phyloP scores from a whole-genome alignment of 2,888 invertebrate genomes.

The Chymomyza procnemis region DNA sequence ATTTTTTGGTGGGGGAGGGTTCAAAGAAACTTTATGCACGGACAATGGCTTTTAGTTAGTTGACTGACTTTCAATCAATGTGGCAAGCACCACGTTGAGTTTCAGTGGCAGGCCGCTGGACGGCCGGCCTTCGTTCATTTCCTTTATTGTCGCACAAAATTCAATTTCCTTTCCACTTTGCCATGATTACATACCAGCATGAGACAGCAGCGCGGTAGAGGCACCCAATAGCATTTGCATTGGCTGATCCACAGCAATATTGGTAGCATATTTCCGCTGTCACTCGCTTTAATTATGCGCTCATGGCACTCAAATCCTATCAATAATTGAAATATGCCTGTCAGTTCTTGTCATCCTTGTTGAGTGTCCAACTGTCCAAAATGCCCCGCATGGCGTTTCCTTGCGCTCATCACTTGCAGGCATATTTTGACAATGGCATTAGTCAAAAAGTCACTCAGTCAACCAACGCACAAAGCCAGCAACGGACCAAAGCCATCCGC shows the following conservation, averaged over 20 bases:
- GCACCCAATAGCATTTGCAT: neutral
- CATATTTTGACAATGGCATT: conserved; percentile 70
- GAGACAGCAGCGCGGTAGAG: conserved; percentile 28
- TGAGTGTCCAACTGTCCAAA: conserved; percentile 34
- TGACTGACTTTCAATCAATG: neutral
- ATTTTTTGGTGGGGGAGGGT: neutral
- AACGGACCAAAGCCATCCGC: neutral
- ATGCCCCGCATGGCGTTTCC: neutral
- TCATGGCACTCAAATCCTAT: conserved; percentile 37
- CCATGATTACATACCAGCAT: conserved; percentile 53
- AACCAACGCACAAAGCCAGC: neutral
- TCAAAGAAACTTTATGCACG: neutral
- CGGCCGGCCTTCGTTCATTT: neutral
- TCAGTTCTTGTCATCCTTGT: conserved; percentile 21
- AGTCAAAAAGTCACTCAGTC: conserved; percentile 40
- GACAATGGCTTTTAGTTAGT: neutral
- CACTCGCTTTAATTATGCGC: conserved; percentile 63
- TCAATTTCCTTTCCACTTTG: conserved; percentile 60
- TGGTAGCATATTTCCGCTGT: conserved; percentile 53
- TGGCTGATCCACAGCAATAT: neutral
- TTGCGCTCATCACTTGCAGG: conserved; percentile 28
- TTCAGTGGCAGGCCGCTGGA: too few relatives aligned
- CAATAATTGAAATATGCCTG: conserved; percentile 44
- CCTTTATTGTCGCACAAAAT: conserved; percentile 32
- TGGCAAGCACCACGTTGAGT: neutral